Evolutionary conservation across 92 coral and sea anemone species (phyloP).

Genomic region (Galaxea fascicularis): DNA sequence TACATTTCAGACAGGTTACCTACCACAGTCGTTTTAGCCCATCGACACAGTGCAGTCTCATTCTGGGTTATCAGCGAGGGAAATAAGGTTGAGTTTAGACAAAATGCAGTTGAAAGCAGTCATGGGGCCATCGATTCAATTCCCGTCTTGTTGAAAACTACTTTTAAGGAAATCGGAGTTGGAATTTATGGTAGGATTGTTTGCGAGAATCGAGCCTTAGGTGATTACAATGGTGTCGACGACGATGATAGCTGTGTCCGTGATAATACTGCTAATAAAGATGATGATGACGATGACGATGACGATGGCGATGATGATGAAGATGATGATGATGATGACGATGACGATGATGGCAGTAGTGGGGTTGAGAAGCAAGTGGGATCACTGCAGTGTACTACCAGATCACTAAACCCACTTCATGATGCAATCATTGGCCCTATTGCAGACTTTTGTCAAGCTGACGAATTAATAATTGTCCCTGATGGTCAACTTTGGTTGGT

Average conservation of each 20-base stretch:
- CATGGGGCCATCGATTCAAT: not conserved
- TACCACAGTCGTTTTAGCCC: not conserved
- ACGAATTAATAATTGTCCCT: conserved; percentile 6
- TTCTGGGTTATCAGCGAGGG: conserved; percentile 1
- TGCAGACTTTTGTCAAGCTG: not conserved
- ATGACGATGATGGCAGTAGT: no score
- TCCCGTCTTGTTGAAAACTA: not conserved
- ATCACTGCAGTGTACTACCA: not conserved
- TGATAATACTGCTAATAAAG: no score
- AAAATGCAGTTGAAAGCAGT: not conserved
- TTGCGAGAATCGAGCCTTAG: not conserved
- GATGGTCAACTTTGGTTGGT: not conserved
- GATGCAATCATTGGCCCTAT: not conserved
- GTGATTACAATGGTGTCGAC: not conserved
- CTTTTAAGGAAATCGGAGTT: not conserved
- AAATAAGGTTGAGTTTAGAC: not conserved
- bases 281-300: no score
- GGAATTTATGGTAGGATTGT: not conserved
- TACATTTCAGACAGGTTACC: not conserved
- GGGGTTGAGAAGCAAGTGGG: not conserved
- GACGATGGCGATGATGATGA: no score
- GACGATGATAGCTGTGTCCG: no score
- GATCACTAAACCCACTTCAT: not conserved
- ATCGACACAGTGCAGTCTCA: not conserved
- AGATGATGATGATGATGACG: no score